These are phyloP conservation scores for Drosophila leonis DNA, from an alignment of 2,888 invertebrate species.

Conservation along the genomic window DNA sequence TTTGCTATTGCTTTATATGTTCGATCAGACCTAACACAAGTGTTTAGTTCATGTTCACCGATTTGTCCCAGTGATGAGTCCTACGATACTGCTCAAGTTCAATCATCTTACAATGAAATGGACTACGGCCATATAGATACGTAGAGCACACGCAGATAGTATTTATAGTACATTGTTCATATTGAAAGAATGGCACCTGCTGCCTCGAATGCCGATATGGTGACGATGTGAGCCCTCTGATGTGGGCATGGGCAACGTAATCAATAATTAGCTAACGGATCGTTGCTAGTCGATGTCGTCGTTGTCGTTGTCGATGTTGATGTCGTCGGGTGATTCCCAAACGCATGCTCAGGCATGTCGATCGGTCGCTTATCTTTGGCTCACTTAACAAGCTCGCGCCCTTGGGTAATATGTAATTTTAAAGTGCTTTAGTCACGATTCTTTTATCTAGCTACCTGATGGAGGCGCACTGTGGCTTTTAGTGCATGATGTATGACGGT, in stretches of 20 bases:
- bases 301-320: not conserved
- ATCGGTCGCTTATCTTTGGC: slow-evolving; percentile 50
- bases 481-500: slow-evolving; percentile 13
- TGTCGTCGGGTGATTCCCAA: slow-evolving; percentile 56
- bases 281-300: slow-evolving; percentile 13
- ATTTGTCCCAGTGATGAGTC: slow-evolving; percentile 26
- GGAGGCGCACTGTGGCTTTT: slow-evolving; percentile 1
- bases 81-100: slow-evolving; percentile 22
- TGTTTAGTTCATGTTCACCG: not conserved
- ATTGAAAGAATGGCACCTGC: slow-evolving; percentile 37
- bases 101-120: slow-evolving; percentile 28
- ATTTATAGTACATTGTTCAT: slow-evolving; percentile 55
- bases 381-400: slow-evolving; percentile 34
- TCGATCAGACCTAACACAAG: not conserved
- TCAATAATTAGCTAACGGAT: slow-evolving; percentile 46
- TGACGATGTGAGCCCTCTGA: slow-evolving; percentile 49
- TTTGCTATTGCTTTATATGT: not conserved
- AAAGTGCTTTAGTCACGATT: slow-evolving; percentile 65
- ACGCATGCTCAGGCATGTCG: slow-evolving; percentile 22
- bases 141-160: slow-evolving; percentile 18
- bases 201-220: slow-evolving; percentile 59
- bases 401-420: slow-evolving; percentile 64
- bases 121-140: slow-evolving; percentile 11
- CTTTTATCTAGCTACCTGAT: slow-evolving; percentile 31
- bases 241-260: slow-evolving; percentile 28